phyloP scores from a whole-genome alignment of 2,797 vertebrate species.

The Cyprinodon diabolis region DNA sequence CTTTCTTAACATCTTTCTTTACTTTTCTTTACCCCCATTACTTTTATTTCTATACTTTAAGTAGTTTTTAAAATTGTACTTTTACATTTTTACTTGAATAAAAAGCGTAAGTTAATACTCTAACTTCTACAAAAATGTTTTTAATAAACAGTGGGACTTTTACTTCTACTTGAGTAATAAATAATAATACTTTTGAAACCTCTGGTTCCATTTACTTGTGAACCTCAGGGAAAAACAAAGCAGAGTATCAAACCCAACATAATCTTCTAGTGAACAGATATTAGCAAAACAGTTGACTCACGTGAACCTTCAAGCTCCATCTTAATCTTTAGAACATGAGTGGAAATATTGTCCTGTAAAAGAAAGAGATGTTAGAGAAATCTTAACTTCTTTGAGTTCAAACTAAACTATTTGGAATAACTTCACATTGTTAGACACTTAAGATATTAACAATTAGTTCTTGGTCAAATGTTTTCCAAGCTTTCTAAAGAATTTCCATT shows the following conservation, averaged over 20 bases:
- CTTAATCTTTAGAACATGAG: constrained; percentile 42
- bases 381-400: constrained; percentile 12
- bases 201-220: no score
- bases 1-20: no score
- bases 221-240: no score
- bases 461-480: background rate
- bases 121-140: no score
- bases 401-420: constrained; percentile 11
- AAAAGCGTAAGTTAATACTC: no score
- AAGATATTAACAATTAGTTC: background rate
- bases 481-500: background rate
- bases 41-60: no score
- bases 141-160: no score
- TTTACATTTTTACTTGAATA: no score
- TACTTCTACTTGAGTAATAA: no score
- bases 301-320: constrained; percentile 69
- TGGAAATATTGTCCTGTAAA: constrained; percentile 43
- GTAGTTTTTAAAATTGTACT: no score
- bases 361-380: constrained; percentile 33
- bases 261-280: background rate
- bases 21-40: no score
- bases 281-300: constrained; percentile 53
- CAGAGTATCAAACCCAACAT: background rate
- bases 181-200: no score
- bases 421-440: background rate